Conservation (phyloP, 2,888 invertebrate species). For the Heliothis peltigera region DNA sequence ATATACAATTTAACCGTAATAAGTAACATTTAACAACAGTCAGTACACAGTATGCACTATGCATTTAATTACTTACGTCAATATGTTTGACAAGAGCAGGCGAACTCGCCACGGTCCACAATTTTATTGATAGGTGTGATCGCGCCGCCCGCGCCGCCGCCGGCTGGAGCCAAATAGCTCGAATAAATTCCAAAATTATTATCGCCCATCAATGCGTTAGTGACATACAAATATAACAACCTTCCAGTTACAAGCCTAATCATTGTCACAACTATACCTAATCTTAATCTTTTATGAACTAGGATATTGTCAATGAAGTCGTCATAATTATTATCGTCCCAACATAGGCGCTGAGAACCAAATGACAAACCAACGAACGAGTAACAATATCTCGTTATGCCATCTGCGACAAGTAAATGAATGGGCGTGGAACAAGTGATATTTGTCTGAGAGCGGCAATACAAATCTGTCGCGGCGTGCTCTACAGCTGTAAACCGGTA, state of each 20-base stretch:
- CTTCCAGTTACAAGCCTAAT: conserved; percentile 17
- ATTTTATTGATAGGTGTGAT: conserved; percentile 34
- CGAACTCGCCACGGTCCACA: conserved; percentile 4
- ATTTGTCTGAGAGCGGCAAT: conserved; percentile 40
- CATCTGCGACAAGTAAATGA: conserved; percentile 20
- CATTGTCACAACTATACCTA: conserved; percentile 6
- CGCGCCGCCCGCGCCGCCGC: neutral
- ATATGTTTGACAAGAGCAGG: neutral
- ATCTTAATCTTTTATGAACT: conserved; percentile 4
- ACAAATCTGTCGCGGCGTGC: conserved; percentile 52
- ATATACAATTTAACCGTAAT: neutral
- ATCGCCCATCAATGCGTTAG: conserved; percentile 42
- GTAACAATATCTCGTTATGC: conserved; percentile 7
- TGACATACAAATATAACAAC: conserved; percentile 43
- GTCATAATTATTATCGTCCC: neutral
- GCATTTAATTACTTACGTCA: conserved; percentile 1
- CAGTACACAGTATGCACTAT: neutral
- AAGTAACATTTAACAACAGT: neutral
- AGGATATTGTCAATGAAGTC: conserved; percentile 4
- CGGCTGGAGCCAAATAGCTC: conserved; percentile 50
- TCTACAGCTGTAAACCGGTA: conserved; percentile 63
- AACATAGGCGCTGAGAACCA: neutral
- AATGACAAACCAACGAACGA: neutral
- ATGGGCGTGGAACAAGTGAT: conserved; percentile 40
- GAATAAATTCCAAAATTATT: conserved; percentile 54